These are phyloP conservation scores for Diplodus puntazzo DNA, from an alignment of 2,797 vertebrate genomes.

Conservation along the genomic window DNA sequence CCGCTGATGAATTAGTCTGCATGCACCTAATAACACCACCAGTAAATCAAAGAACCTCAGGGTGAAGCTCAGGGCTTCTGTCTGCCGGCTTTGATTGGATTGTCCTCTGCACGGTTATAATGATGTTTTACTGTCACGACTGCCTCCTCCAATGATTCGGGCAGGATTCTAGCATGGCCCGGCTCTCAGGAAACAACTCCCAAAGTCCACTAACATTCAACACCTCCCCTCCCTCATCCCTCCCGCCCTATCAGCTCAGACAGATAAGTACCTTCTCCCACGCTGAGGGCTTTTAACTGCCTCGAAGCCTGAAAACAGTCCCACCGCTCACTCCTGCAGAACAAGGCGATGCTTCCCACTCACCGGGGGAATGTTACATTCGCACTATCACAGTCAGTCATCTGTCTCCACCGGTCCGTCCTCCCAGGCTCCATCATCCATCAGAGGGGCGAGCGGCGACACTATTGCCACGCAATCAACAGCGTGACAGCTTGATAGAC, in stretches of 20 bases:
- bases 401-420: conserved; percentile 47
- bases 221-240: not conserved
- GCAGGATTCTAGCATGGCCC: conserved; percentile 14
- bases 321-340: conserved; percentile 26
- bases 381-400: conserved; percentile 48
- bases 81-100: conserved; percentile 41
- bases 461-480: conserved; percentile 58
- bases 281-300: conserved; percentile 54
- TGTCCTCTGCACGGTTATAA: conserved; percentile 32
- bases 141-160: conserved; percentile 31
- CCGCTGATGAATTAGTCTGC: conserved; percentile 44
- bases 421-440: conserved; percentile 46
- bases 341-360: conserved; percentile 4
- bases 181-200: conserved; percentile 43
- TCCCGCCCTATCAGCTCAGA: conserved; percentile 46
- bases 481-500: conserved; percentile 66
- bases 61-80: conserved; percentile 10
- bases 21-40: conserved; percentile 9
- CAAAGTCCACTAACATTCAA: conserved; percentile 39
- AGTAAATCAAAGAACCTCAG: conserved; percentile 37
- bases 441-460: conserved; percentile 47
- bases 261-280: conserved; percentile 62
- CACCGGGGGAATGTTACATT: conserved; percentile 41
- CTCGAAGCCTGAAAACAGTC: conserved; percentile 36
- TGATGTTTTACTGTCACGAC: conserved; percentile 25